A percentile compares a stretch with the other conserved stretches of the same genome.
Evolutionary conservation across 2,797 vertebrate genomes (phyloP).

Genomic region (Myotis vivesi): DNA sequence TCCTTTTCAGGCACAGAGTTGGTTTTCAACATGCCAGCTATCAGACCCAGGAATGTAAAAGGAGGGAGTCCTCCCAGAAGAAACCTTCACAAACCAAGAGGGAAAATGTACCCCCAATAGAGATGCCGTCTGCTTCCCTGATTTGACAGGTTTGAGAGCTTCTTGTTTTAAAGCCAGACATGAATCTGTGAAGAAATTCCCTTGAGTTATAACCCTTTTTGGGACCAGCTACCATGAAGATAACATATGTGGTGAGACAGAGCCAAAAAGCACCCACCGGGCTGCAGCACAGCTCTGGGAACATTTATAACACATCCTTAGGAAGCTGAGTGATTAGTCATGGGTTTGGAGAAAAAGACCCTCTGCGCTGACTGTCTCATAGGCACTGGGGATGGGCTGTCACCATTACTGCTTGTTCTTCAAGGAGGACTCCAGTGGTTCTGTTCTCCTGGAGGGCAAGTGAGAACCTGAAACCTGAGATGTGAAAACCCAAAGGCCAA

Average conservation of each 20-base stretch:
- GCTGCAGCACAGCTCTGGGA: constrained; percentile 23
- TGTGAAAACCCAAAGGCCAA: background rate
- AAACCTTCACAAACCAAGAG: constrained; percentile 55
- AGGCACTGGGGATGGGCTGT: background rate
- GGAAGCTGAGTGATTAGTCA: constrained; percentile 66
- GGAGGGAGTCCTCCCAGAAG: constrained; percentile 11
- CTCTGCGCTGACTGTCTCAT: background rate
- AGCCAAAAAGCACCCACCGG: constrained; percentile 72
- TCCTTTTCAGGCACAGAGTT: constrained; percentile 57
- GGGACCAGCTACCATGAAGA: constrained; percentile 71
- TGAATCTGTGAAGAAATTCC: constrained; percentile 74
- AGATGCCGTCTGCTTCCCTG: constrained; percentile 64
- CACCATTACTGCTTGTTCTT: background rate
- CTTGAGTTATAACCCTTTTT: constrained; percentile 68
- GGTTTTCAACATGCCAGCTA: background rate
- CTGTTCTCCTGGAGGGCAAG: background rate
- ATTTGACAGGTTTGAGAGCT: constrained; percentile 72
- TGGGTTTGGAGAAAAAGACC: background rate
- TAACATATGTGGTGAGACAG: constrained; percentile 71
- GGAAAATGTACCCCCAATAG: constrained; percentile 57
- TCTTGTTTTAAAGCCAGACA: constrained; percentile 76
- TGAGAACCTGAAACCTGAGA: background rate
- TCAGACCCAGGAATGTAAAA: background rate
- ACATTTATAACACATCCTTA: constrained; percentile 65
- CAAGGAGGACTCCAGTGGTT: background rate